phyloP scores from a whole-genome alignment of 2,113 vertebrate species.

The Laterallus jamaicensis region DNA sequence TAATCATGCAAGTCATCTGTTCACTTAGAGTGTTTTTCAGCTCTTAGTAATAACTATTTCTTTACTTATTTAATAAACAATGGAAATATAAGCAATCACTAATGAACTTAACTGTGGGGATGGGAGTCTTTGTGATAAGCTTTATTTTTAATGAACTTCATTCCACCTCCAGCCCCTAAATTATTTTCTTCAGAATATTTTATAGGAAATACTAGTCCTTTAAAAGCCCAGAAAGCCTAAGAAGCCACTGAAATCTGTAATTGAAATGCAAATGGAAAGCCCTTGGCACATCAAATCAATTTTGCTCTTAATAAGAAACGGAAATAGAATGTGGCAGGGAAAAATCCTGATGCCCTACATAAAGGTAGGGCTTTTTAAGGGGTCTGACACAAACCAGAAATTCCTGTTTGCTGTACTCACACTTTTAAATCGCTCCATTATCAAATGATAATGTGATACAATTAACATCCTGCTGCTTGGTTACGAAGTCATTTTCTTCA shows the following conservation, averaged over 20 bases:
- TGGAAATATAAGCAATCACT: neutral
- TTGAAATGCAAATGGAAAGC: slow-evolving; percentile 52
- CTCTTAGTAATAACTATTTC: neutral
- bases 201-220: neutral
- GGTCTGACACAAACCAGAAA: slow-evolving; percentile 10
- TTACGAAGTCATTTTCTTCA: neutral
- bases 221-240: slow-evolving; percentile 8
- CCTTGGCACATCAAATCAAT: slow-evolving; percentile 37
- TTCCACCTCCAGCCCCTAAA: neutral
- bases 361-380: slow-evolving; percentile 4
- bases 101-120: neutral
- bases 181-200: slow-evolving; percentile 7
- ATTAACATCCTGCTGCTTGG: neutral
- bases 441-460: neutral
- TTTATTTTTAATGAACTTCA: slow-evolving; percentile 28
- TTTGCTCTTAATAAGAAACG: neutral
- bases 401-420: neutral
- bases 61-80: neutral
- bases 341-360: neutral
- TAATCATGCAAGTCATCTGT: neutral
- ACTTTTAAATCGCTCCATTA: neutral
- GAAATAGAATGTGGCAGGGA: slow-evolving; percentile 20
- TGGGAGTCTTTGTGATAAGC: neutral
- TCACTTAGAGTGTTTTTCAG: neutral
- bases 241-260: slow-evolving; percentile 1